Percentiles rank a stretch among this genome's conserved stretches.
Conservation (phyloP, 1,140 invertebrate genomes). For the Drosophila elegans region DNA sequence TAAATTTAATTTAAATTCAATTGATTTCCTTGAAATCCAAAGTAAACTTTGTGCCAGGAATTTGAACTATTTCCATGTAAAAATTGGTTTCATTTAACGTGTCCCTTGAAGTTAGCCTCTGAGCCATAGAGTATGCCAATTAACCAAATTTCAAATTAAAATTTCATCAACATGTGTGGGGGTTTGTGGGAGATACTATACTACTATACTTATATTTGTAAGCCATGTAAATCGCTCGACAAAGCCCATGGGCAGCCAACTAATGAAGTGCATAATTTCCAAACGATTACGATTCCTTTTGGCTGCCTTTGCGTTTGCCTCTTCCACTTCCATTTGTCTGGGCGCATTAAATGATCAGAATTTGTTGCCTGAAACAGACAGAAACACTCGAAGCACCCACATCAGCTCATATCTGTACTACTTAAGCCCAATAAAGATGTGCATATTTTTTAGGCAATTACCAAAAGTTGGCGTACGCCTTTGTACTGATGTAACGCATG, state of each 20-base stretch:
- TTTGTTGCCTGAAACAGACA: slow-evolving; percentile 41
- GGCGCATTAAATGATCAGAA: slow-evolving; percentile 36
- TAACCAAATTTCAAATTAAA: background rate
- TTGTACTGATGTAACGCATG: slow-evolving; percentile 31
- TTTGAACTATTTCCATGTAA: too few species aligned
- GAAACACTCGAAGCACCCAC: background rate
- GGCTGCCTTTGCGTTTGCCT: background rate
- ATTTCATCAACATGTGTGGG: background rate
- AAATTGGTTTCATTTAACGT: too few species aligned
- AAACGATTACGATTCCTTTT: slow-evolving; percentile 46
- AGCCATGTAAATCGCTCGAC: slow-evolving; percentile 20
- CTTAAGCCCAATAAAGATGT: slow-evolving; percentile 52
- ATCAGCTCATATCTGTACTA: slow-evolving; percentile 21
- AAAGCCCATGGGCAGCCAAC: slow-evolving; percentile 30
- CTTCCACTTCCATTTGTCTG: slow-evolving; percentile 31
- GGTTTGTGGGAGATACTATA: background rate
- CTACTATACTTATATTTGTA: too few species aligned
- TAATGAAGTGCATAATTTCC: slow-evolving; percentile 62
- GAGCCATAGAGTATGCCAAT: background rate
- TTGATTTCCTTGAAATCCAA: too few species aligned
- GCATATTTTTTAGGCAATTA: slow-evolving; percentile 50
- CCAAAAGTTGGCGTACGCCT: slow-evolving; percentile 28
- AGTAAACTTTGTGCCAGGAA: too few species aligned
- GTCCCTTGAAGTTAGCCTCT: background rate
- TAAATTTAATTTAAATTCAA: too few species aligned